A percentile compares a stretch with the other conserved stretches of the same genome.
These are phyloP conservation scores for Thaumetopoea pityocampa DNA, from an alignment of 1,140 invertebrate species.

Conservation along the genomic window DNA sequence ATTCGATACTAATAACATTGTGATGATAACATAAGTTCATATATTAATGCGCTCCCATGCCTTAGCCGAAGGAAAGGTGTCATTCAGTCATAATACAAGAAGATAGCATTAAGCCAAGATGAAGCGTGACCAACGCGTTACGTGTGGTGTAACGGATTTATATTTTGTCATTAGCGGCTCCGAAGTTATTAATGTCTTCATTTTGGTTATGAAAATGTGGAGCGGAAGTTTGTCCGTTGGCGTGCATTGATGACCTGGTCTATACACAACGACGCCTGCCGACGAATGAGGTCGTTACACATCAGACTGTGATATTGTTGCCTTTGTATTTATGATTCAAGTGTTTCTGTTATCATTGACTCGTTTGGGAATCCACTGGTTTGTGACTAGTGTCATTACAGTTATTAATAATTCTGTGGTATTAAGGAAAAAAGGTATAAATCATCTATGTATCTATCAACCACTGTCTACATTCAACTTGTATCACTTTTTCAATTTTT, in stretches of 20 bases:
- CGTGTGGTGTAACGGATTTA: conserved; percentile 53
- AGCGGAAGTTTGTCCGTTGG: conserved; percentile 49
- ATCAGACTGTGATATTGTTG: background rate
- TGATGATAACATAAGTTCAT: conserved; percentile 8
- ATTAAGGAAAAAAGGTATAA: no score
- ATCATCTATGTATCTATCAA: no score
- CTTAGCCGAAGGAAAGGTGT: conserved; percentile 35
- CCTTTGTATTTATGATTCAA: conserved; percentile 15
- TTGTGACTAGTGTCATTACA: no score
- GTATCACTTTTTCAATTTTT: no score
- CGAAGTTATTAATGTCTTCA: conserved; percentile 66
- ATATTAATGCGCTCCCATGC: conserved; percentile 56
- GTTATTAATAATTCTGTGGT: no score
- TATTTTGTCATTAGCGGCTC: conserved; percentile 45
- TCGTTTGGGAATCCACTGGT: background rate
- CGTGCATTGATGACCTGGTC: conserved; percentile 38
- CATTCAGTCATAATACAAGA: conserved; percentile 36
- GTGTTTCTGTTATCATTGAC: background rate
- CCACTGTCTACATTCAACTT: no score
- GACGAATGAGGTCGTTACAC: conserved; percentile 46
- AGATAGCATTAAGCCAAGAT: conserved; percentile 29
- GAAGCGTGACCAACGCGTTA: conserved; percentile 57
- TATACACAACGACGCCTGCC: conserved; percentile 17
- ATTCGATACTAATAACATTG: background rate
- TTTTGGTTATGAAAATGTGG: conserved; percentile 49